Conservation (phyloP, 2,888 invertebrate genomes). For the Melolontha melolontha region DNA sequence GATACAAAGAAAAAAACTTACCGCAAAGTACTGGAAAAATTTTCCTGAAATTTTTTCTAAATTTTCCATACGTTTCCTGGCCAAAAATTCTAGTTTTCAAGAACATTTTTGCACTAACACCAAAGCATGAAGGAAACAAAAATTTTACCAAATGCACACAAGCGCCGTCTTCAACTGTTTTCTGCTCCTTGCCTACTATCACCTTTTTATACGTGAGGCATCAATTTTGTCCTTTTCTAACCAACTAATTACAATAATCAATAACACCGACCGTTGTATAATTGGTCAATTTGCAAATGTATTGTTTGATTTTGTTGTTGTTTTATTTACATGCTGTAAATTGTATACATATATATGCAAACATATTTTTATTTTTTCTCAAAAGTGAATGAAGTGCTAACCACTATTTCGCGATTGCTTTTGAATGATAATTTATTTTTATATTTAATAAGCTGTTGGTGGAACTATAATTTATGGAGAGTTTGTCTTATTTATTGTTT, state of each 20-base stretch:
- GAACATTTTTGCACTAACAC: constrained; percentile 1
- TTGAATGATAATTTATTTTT: too few species aligned
- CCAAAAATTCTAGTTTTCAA: background rate
- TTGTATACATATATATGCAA: too few species aligned
- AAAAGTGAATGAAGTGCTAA: too few species aligned
- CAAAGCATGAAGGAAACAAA: constrained; percentile 2
- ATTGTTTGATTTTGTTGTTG: constrained; percentile 20
- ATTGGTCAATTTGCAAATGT: constrained; percentile 27
- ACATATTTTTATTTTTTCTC: too few species aligned
- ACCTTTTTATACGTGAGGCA: constrained; percentile 8
- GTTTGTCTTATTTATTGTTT: too few species aligned
- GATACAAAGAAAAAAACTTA: constrained; percentile 38
- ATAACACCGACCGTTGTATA: constrained; percentile 17
- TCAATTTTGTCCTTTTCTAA: constrained; percentile 23
- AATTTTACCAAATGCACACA: background rate
- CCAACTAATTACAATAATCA: constrained; percentile 24
- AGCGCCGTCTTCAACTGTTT: constrained; percentile 13
- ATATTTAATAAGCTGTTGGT: too few species aligned
- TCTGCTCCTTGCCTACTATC: background rate
- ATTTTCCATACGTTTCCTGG: background rate
- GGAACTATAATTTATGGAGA: too few species aligned
- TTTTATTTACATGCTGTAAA: constrained; percentile 14
- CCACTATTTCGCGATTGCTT: too few species aligned
- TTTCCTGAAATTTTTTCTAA: constrained; percentile 24
- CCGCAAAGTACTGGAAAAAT: constrained; percentile 42